These are phyloP conservation scores for Pachypeltis micranthus DNA, from an alignment of 1,140 invertebrate species.

Conservation along the genomic window DNA sequence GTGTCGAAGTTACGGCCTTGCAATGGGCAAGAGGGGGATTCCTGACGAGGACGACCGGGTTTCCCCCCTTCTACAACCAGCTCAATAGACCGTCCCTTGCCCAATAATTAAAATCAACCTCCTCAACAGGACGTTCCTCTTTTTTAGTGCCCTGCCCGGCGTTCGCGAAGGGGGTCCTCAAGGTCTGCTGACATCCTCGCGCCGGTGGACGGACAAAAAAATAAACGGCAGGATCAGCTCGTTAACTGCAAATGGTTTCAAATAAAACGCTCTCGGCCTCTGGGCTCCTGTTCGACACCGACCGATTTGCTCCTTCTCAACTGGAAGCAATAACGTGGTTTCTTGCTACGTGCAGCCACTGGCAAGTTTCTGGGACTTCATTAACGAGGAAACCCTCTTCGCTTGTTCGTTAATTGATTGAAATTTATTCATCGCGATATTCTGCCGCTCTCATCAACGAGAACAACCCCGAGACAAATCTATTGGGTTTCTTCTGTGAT, in stretches of 20 bases:
- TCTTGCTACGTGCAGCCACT: neutral
- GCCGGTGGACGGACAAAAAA: too few species aligned
- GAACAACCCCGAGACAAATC: too few species aligned
- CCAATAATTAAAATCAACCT: neutral
- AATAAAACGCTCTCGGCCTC: neutral
- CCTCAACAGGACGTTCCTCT: too few species aligned
- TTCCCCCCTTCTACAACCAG: neutral
- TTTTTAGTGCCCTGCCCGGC: too few species aligned
- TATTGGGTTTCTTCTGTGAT: too few species aligned
- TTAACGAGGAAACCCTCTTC: too few species aligned
- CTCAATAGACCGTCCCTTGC: neutral
- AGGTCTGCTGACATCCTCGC: neutral
- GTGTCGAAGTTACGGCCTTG: slow-evolving; percentile 5
- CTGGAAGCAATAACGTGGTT: neutral
- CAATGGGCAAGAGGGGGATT: slow-evolving; percentile 2
- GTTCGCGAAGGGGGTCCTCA: neutral
- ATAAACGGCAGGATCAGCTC: neutral
- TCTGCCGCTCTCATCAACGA: too few species aligned
- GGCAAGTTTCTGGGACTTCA: neutral
- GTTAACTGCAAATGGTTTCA: neutral
- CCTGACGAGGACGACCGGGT: neutral
- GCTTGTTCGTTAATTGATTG: too few species aligned
- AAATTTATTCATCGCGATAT: too few species aligned
- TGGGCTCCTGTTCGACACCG: too few species aligned
- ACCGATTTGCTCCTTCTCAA: neutral